Evolutionary conservation across 2,113 vertebrate genomes (phyloP).

Genomic region (Bujurquina vittata): DNA sequence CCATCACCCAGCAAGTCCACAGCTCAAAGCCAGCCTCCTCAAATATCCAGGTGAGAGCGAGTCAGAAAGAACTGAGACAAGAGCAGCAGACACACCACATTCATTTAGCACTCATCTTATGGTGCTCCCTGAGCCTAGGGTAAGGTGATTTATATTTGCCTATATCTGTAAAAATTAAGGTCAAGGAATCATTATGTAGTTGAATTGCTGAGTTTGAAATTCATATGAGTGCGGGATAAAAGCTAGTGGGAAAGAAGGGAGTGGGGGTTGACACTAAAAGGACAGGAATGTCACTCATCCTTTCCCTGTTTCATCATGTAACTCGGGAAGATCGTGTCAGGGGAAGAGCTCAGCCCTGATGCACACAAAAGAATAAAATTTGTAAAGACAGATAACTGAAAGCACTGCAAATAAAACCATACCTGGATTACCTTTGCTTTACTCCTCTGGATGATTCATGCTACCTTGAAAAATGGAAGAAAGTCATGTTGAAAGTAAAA

Average conservation of each 20-base stretch:
- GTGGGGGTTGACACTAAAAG: not conserved
- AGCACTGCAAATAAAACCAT: conserved; percentile 1
- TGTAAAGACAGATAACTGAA: conserved; percentile 43
- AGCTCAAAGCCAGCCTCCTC: conserved; percentile 1
- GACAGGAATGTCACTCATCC: not conserved
- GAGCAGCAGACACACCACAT: not conserved
- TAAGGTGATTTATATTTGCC: conserved; percentile 32
- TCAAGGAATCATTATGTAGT: not conserved
- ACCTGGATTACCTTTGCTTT: not conserved
- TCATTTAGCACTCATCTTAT: not conserved
- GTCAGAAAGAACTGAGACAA: not conserved
- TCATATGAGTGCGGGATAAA: not conserved
- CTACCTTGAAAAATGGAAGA: conserved; percentile 28
- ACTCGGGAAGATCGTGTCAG: not conserved
- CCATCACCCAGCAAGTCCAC: conserved; percentile 23
- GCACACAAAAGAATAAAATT: conserved; percentile 7
- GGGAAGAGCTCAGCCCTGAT: not conserved
- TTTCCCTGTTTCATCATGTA: not conserved
- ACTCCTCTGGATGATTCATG: conserved; percentile 7
- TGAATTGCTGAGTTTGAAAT: not conserved
- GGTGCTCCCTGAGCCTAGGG: conserved; percentile 13
- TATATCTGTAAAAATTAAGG: not conserved
- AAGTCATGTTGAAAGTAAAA: not conserved
- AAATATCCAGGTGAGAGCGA: conserved; percentile 19
- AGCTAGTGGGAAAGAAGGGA: not conserved